Evolutionary conservation across 2,888 invertebrate genomes (phyloP).

Genomic region (Prosapia bicincta): DNA sequence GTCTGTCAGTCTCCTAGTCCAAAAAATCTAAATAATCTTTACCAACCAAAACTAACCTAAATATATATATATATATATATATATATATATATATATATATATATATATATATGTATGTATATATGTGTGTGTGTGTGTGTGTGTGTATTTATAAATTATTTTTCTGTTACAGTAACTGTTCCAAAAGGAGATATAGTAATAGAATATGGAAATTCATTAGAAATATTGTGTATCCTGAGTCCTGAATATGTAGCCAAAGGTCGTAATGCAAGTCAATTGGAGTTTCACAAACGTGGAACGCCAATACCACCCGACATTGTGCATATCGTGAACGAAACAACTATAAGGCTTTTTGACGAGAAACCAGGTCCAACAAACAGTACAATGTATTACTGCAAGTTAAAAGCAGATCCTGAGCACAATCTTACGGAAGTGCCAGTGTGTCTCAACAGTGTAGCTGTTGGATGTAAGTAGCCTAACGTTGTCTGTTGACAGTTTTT

Average conservation of each 20-base stretch:
- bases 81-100: no score
- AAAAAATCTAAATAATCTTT: no score
- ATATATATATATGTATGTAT: no score
- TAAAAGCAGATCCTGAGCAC: conserved; percentile 39
- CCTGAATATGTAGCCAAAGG: conserved; percentile 48
- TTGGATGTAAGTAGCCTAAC: conserved; percentile 60
- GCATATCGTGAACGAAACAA: conserved; percentile 58
- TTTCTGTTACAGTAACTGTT: conserved; percentile 45
- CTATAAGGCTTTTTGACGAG: conserved; percentile 55
- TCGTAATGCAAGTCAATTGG: conserved; percentile 52
- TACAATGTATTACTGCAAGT: conserved; percentile 53
- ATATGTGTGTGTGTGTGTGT: no score
- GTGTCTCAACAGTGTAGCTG: conserved; percentile 54
- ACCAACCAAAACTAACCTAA: no score
- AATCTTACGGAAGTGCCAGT: conserved; percentile 45
- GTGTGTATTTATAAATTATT: no score
- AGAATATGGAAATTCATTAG: conserved; percentile 57
- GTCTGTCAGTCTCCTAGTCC: no score
- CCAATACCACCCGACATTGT: conserved; percentile 49
- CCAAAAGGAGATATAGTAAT: conserved; percentile 58
- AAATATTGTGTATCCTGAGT: conserved; percentile 60
- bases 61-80: no score
- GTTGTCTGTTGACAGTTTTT: no score
- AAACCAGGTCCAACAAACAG: conserved; percentile 53
- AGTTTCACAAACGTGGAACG: conserved; percentile 48